Evolutionary conservation across 1,140 invertebrate species (phyloP).

Genomic region (Plutomurus gul): DNA sequence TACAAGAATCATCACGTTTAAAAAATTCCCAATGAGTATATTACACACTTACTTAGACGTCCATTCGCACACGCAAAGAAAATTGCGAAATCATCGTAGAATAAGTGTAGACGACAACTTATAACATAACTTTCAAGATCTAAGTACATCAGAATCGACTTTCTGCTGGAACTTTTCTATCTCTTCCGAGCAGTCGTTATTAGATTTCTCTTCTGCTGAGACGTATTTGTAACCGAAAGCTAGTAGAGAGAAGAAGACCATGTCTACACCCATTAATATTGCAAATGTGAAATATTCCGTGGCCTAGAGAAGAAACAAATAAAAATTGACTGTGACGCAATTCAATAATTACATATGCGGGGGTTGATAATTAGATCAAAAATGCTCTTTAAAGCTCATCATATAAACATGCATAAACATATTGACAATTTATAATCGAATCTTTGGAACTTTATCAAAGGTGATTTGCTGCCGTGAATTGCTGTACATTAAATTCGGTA

Average conservation of each 20-base stretch:
- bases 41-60: not conserved
- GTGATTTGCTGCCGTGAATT: too few species aligned
- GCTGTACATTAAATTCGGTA: constrained; percentile 46
- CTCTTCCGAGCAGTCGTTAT: not conserved
- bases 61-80: not conserved
- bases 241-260: constrained; percentile 78
- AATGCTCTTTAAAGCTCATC: too few species aligned
- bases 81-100: not conserved
- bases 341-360: too few species aligned
- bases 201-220: constrained; percentile 48
- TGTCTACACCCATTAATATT: constrained; percentile 78
- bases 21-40: too few species aligned
- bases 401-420: too few species aligned
- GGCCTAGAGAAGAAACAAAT: constrained; percentile 69
- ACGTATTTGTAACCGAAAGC: constrained; percentile 73
- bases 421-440: too few species aligned
- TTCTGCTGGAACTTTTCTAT: constrained; percentile 17
- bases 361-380: too few species aligned
- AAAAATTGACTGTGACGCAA: too few species aligned
- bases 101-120: not conserved
- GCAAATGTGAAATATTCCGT: constrained; percentile 87
- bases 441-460: too few species aligned
- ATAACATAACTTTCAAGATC: not conserved
- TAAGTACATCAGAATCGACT: not conserved
- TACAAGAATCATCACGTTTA: too few species aligned